A percentile compares a stretch with the other conserved stretches of the same genome.
Evolutionary conservation across 2,888 invertebrate species (phyloP).

Genomic region (Cyclophora punctaria): DNA sequence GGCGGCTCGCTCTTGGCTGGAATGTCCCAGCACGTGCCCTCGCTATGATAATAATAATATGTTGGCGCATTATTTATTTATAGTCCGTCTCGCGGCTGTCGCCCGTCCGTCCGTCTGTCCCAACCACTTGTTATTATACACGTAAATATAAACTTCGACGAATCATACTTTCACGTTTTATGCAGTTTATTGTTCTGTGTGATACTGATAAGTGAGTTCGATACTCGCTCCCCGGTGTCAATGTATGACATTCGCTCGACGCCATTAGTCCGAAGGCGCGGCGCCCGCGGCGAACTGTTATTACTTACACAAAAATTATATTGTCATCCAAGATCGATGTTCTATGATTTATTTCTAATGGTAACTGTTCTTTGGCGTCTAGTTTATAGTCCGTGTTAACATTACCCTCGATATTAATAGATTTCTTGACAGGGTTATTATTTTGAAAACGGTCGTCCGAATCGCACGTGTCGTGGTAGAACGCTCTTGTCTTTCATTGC

Average conservation of each 20-base stretch:
- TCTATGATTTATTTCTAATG: background rate
- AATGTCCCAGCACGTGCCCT: conserved; percentile 70
- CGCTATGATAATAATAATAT: conserved; percentile 73
- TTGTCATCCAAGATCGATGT: conserved; percentile 10
- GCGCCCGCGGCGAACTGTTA: background rate
- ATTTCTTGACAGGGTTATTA: too few species aligned
- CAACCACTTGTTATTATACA: conserved; percentile 24
- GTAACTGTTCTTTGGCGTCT: background rate
- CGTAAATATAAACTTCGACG: conserved; percentile 6
- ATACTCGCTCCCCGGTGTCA: background rate
- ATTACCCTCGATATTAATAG: background rate
- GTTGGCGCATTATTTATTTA: conserved; percentile 75
- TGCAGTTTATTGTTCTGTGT: too few species aligned
- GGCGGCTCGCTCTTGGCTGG: conserved; percentile 35
- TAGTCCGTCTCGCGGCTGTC: conserved; percentile 72
- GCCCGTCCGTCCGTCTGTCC: conserved; percentile 66
- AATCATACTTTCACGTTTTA: too few species aligned
- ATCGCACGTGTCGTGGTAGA: background rate
- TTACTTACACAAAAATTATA: background rate
- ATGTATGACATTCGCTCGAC: too few species aligned
- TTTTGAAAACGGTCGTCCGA: background rate
- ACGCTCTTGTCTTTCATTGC: conserved; percentile 32
- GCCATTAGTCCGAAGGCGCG: too few species aligned
- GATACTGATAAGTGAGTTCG: background rate
- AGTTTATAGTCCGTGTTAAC: too few species aligned